Conservation (phyloP, 1,140 invertebrate species). For the Bombus fervidus region DNA sequence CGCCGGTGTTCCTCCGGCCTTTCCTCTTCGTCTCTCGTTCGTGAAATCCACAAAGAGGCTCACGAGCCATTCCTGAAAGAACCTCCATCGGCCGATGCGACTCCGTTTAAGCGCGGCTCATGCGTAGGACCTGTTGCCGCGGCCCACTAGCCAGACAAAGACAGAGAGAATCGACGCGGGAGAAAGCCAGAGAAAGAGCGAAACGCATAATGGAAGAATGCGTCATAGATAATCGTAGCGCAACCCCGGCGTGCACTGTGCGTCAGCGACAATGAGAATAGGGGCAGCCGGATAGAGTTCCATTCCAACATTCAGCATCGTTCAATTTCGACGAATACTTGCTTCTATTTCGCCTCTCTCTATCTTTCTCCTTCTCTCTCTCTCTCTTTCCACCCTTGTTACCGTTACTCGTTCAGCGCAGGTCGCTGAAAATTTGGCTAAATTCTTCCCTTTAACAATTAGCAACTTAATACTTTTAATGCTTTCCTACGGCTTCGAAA, state of each 20-base stretch:
- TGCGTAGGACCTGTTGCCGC: constrained; percentile 77
- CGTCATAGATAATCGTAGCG: constrained; percentile 77
- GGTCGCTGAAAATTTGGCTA: rapidly evolving
- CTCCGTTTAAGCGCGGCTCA: constrained; percentile 71
- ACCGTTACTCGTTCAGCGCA: rapidly evolving
- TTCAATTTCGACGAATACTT: constrained; percentile 32
- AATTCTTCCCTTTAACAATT: rapidly evolving
- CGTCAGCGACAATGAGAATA: constrained; percentile 71
- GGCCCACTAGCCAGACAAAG: constrained; percentile 26
- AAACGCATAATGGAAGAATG: constrained; percentile 75
- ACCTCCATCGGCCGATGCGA: constrained; percentile 68
- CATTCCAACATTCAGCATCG: constrained; percentile 9
- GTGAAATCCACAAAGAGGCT: constrained; percentile 69
- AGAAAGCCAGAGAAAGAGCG: constrained; percentile 44
- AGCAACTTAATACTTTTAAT: rapidly evolving
- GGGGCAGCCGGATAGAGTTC: constrained; percentile 19
- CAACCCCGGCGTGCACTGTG: constrained; percentile 58
- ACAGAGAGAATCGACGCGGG: constrained; percentile 37
- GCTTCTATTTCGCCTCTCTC: not conserved
- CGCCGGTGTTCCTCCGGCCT: constrained; percentile 29
- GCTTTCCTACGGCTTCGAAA: rapidly evolving
- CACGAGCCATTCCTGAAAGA: constrained; percentile 61
- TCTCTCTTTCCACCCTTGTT: too few relatives aligned
- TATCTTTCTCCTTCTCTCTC: too few relatives aligned
- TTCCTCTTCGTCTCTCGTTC: constrained; percentile 46